phyloP scores from a whole-genome alignment of 2,113 vertebrate genomes.

The Limnothrissa miodon region DNA sequence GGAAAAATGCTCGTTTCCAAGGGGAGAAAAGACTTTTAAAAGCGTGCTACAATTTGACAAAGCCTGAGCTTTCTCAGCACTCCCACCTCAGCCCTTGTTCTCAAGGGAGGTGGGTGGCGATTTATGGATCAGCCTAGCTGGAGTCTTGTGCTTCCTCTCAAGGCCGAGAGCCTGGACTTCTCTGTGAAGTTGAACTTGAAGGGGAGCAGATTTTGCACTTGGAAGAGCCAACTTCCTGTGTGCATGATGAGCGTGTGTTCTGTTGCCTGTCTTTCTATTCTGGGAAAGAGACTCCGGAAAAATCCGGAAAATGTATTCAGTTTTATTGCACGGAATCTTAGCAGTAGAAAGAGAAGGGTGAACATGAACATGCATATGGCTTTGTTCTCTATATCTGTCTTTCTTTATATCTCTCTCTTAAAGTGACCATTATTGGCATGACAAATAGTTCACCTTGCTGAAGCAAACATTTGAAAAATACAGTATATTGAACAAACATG shows the following conservation, averaged over 20 bases:
- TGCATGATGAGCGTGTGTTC: background rate
- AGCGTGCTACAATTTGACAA: background rate
- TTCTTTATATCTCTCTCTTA: background rate
- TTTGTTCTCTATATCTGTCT: background rate
- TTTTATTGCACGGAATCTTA: background rate
- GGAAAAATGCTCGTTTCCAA: background rate
- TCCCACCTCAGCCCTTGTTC: background rate
- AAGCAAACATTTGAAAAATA: too few relatives aligned
- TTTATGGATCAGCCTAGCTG: background rate
- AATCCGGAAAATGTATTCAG: background rate
- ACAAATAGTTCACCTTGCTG: too few relatives aligned
- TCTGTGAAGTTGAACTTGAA: background rate
- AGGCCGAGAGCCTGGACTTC: background rate
- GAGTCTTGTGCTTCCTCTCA: background rate
- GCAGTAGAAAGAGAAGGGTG: background rate
- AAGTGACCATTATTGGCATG: too few relatives aligned
- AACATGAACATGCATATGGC: background rate
- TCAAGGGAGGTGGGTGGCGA: background rate
- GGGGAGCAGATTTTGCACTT: background rate
- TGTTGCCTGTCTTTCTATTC: background rate
- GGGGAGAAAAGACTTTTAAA: background rate
- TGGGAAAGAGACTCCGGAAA: background rate
- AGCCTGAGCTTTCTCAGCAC: background rate
- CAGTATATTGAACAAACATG: too few relatives aligned
- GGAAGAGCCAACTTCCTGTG: background rate